Evolutionary conservation across 2,888 invertebrate genomes (phyloP).

Genomic region (Nephrotoma appendiculata): DNA sequence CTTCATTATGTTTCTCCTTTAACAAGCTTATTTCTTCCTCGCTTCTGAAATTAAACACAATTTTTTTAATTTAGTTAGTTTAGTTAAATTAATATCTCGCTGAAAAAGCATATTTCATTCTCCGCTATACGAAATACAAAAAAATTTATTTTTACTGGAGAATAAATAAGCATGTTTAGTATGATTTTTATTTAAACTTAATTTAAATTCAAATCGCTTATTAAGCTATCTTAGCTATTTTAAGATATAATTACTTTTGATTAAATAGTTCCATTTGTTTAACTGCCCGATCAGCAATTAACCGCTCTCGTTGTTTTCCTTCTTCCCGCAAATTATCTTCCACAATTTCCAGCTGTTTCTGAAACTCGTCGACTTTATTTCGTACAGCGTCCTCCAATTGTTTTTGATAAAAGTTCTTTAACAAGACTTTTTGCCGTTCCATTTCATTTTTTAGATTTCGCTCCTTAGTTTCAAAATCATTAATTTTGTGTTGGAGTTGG

Average conservation of each 20-base stretch:
- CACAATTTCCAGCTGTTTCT: constrained; percentile 54
- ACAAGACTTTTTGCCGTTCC: constrained; percentile 47
- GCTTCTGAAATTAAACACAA: constrained; percentile 36
- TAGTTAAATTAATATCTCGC: no score
- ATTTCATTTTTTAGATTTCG: constrained; percentile 38
- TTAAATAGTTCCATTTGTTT: constrained; percentile 56
- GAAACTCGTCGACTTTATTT: constrained; percentile 62
- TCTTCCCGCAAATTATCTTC: constrained; percentile 49
- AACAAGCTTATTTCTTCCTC: constrained; percentile 57
- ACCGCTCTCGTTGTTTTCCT: constrained; percentile 45
- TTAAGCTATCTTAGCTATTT: constrained; percentile 10
- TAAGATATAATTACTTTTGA: constrained; percentile 36
- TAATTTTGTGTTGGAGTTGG: constrained; percentile 35
- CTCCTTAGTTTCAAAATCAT: background rate
- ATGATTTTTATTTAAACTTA: no score
- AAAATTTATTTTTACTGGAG: no score
- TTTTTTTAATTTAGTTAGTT: background rate
- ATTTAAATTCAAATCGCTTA: background rate
- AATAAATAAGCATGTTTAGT: no score
- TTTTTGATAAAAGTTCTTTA: constrained; percentile 62
- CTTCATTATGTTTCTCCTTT: constrained; percentile 66
- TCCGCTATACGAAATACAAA: no score
- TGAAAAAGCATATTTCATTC: no score
- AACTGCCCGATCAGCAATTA: constrained; percentile 53
- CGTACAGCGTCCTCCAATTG: constrained; percentile 66